These are phyloP conservation scores for Parnassius smintheus DNA, from an alignment of 2,888 invertebrate species.

Conservation along the genomic window DNA sequence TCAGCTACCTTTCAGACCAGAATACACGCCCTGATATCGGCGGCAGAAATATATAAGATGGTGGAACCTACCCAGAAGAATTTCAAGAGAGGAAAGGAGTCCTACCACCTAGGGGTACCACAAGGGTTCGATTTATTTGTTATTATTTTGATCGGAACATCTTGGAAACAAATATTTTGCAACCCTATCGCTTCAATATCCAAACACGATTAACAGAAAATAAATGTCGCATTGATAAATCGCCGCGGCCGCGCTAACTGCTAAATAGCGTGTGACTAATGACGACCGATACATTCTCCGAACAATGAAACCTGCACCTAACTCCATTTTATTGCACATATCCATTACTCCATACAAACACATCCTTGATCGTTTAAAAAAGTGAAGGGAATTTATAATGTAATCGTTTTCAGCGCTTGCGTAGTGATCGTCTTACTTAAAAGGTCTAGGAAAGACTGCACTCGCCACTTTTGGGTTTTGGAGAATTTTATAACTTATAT, in stretches of 20 bases:
- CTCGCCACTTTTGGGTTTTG: no score
- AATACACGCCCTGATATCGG: no score
- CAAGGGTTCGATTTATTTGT: not conserved
- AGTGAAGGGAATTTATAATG: not conserved
- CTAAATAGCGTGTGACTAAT: slow-evolving; percentile 79
- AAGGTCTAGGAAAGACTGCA: not conserved
- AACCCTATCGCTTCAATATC: slow-evolving; percentile 41
- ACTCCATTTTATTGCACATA: slow-evolving; percentile 35
- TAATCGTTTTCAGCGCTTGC: not conserved
- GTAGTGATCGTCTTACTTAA: not conserved
- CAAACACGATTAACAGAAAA: slow-evolving; percentile 72
- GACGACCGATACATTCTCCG: slow-evolving; percentile 37
- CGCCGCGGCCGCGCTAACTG: slow-evolving; percentile 65
- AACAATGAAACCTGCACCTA: slow-evolving; percentile 43
- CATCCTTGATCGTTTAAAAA: slow-evolving; percentile 1
- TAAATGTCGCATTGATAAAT: slow-evolving; percentile 77
- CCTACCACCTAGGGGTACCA: no score
- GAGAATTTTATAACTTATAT: no score
- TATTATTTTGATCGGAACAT: not conserved
- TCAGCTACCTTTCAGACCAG: no score
- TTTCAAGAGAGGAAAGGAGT: not conserved
- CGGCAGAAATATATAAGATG: no score
- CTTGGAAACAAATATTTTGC: slow-evolving; percentile 1
- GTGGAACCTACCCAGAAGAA: no score
- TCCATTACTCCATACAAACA: slow-evolving; percentile 21